Conservation (phyloP, 2,797 vertebrate genomes). For the Thripadectes ignobilis region DNA sequence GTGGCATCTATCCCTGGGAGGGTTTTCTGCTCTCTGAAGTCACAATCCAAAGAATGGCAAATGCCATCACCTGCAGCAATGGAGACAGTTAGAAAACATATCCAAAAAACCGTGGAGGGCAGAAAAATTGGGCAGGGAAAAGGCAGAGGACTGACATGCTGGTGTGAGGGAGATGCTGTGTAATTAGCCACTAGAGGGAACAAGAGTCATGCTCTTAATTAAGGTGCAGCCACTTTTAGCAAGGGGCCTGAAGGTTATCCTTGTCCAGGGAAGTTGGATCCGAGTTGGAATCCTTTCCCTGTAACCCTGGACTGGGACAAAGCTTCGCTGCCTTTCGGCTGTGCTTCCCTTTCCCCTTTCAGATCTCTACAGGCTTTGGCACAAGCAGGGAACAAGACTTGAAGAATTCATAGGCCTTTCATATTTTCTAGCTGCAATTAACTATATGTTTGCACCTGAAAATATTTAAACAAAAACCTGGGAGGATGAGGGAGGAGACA, state of each 20-base stretch:
- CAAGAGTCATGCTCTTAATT: slow-evolving; percentile 56
- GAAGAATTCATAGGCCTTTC: not conserved
- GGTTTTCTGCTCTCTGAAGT: not conserved
- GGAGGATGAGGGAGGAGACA: not conserved
- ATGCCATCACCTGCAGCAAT: not conserved
- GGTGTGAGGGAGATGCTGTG: not conserved
- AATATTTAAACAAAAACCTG: not conserved
- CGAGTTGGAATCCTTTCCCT: not conserved
- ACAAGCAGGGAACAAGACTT: not conserved
- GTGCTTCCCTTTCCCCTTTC: not conserved
- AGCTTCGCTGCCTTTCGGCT: not conserved
- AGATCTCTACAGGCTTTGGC: not conserved
- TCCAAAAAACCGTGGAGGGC: not conserved
- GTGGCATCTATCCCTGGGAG: accelerated
- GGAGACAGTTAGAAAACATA: not conserved
- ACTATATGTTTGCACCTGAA: not conserved
- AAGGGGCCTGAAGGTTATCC: not conserved
- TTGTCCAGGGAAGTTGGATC: not conserved
- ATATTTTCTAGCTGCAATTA: not conserved
- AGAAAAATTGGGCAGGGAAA: not conserved
- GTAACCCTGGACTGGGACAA: not conserved
- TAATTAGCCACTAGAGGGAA: slow-evolving; percentile 60
- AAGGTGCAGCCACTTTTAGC: slow-evolving; percentile 9
- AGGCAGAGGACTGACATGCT: not conserved
- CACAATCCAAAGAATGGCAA: not conserved